phyloP scores from a whole-genome alignment of 2,113 vertebrate genomes.

The Megaceryle maxima region DNA sequence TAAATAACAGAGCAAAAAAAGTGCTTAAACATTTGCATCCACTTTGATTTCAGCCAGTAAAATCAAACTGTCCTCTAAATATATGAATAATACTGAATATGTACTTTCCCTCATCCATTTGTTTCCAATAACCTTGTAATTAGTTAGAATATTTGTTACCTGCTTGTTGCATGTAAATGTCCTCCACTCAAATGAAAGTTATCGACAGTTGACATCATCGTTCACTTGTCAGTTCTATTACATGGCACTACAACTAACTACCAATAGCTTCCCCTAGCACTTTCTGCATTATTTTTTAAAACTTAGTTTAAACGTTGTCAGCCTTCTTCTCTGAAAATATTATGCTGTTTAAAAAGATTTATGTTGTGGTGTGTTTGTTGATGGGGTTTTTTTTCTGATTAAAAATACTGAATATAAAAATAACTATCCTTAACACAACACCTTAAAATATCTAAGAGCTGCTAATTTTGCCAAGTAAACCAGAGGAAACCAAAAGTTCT shows the following conservation, averaged over 20 bases:
- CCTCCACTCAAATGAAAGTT: not conserved
- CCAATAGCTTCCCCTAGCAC: not conserved
- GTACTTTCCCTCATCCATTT: slow-evolving; percentile 27
- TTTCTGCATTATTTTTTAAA: slow-evolving; percentile 11
- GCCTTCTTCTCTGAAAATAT: slow-evolving; percentile 38
- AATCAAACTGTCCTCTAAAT: slow-evolving; percentile 66
- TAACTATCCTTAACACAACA: slow-evolving; percentile 55
- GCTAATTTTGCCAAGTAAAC: slow-evolving; percentile 39
- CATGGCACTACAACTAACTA: not conserved
- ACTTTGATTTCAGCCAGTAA: slow-evolving; percentile 74
- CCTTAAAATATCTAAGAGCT: slow-evolving; percentile 40
- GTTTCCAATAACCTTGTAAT: not conserved
- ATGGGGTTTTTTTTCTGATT: not conserved
- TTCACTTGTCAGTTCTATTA: not conserved
- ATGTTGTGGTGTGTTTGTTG: not conserved
- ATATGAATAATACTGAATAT: slow-evolving; percentile 75
- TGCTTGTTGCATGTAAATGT: not conserved
- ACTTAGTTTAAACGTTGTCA: not conserved
- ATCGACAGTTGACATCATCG: not conserved
- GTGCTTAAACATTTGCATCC: slow-evolving; percentile 72
- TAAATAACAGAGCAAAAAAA: slow-evolving; percentile 56
- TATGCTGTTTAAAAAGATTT: slow-evolving; percentile 31
- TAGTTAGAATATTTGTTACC: not conserved
- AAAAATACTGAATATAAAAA: slow-evolving; percentile 62
- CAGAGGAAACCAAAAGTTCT: slow-evolving; percentile 1